Evolutionary conservation across 2,113 vertebrate species (phyloP), one percentile per base, ranked within the genome.

Genomic region (Puntigrus tetrazona): DNA sequence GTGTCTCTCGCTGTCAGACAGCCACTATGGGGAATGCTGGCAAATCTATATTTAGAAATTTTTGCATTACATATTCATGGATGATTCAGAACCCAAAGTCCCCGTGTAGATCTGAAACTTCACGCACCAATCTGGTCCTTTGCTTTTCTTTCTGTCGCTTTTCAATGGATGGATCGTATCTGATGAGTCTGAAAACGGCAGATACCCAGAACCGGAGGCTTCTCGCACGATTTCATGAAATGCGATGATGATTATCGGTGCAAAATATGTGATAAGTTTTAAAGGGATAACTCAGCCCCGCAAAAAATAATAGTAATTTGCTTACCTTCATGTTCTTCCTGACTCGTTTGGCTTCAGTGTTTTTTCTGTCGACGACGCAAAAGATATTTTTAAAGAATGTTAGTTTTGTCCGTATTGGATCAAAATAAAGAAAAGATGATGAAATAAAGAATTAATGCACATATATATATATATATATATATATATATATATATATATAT

Each of bases 41-140:
- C 74, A 75, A 80, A 84, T 81, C 88, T 90, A 88, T 88, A 87
- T 90, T 89, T 88, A 88, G 87, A 84, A 29, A 76, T 34, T 59
- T 43, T 72, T 45, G n/a, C 72, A 88, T 89, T 76, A 89, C 75
- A 87, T 86, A 88, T 89, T 87, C 89, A 87, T 81, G 69, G 85
- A 86, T 85, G 84, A 88, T 90, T 83, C 85, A 90, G 75, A 81
- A 84, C 67, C 85, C 80, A 75, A 86, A 80, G 78, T 88, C 86
- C 50, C 69, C 13, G 25, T 50, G 86, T 69, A 87, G 81, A 85
- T 79, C 80, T 78, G 41, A 52, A 65, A 57, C 77, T 74, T 83
- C 43, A 81, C 67, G 8, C 34, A 50, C 72, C 80, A 77, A 78
- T 79, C 70, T 83, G 86, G 38, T 43, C 47, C 57, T 67, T 59